A percentile compares a stretch with the other conserved stretches of the same genome.
phyloP scores from a whole-genome alignment of 2,797 vertebrate species.

The Ficedula albicollis region DNA sequence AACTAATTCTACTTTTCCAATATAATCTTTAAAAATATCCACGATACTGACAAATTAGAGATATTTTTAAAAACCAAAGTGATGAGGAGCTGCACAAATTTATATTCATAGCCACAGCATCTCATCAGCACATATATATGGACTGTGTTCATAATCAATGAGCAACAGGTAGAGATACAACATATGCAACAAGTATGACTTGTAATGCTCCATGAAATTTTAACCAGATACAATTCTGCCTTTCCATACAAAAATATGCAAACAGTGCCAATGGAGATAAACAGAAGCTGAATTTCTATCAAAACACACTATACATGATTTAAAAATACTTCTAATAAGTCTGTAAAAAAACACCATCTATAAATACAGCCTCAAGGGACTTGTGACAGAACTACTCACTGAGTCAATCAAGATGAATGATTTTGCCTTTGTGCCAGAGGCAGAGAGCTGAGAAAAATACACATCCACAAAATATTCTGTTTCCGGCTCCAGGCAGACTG shows the following conservation, averaged over 20 bases:
- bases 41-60: background rate
- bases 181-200: background rate
- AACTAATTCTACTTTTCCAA: background rate
- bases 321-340: background rate
- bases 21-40: background rate
- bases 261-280: background rate
- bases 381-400: constrained; percentile 75
- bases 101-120: background rate
- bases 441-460: constrained; percentile 76
- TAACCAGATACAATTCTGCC: background rate
- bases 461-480: constrained; percentile 81
- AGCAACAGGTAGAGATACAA: background rate
- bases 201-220: background rate
- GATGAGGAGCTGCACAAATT: background rate
- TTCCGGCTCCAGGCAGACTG: constrained; percentile 80
- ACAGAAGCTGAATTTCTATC: background rate
- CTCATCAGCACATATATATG: background rate
- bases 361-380: background rate
- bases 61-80: background rate
- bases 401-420: constrained; percentile 86
- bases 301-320: background rate
- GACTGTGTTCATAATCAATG: background rate
- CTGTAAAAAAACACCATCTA: background rate
- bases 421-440: constrained; percentile 34
- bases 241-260: background rate